These are phyloP conservation scores for Podilymbus podiceps DNA, from an alignment of 2,113 vertebrate species.

Conservation along the genomic window DNA sequence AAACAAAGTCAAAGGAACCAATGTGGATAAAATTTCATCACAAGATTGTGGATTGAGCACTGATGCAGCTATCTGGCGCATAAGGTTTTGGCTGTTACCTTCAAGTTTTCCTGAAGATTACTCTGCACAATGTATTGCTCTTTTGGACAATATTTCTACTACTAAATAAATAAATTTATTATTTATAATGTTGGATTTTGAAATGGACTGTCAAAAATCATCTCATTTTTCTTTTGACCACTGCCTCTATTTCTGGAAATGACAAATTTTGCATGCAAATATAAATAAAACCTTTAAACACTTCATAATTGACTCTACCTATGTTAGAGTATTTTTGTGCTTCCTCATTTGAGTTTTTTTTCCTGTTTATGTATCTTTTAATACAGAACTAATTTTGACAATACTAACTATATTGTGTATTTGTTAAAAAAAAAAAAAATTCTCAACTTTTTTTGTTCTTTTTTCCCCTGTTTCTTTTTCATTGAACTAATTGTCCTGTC, in stretches of 20 bases:
- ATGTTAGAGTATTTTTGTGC: not conserved
- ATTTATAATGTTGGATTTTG: not conserved
- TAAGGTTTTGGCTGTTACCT: not conserved
- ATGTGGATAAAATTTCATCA: not conserved
- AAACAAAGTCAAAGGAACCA: not conserved
- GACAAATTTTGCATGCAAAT: not conserved
- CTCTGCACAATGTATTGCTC: not conserved
- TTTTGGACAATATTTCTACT: not conserved
- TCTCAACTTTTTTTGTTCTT: constrained; percentile 77
- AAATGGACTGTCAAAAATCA: not conserved
- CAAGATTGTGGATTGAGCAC: not conserved
- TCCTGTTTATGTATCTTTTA: constrained; percentile 3
- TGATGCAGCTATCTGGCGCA: not conserved
- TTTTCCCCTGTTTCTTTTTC: constrained; percentile 71
- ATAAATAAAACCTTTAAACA: not conserved
- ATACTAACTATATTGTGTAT: constrained; percentile 73
- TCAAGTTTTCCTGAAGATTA: not conserved
- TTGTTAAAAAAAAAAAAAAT: constrained; percentile 59
- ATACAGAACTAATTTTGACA: not conserved
- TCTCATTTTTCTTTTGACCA: not conserved
- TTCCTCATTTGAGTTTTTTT: not conserved
- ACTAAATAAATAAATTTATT: not conserved
- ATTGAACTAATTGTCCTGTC: constrained; percentile 83
- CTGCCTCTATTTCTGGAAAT: not conserved
- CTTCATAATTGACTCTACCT: not conserved